These are phyloP conservation scores for Microctenopoma lineatum DNA, from an alignment of 2,797 vertebrate species.

Conservation along the genomic window DNA sequence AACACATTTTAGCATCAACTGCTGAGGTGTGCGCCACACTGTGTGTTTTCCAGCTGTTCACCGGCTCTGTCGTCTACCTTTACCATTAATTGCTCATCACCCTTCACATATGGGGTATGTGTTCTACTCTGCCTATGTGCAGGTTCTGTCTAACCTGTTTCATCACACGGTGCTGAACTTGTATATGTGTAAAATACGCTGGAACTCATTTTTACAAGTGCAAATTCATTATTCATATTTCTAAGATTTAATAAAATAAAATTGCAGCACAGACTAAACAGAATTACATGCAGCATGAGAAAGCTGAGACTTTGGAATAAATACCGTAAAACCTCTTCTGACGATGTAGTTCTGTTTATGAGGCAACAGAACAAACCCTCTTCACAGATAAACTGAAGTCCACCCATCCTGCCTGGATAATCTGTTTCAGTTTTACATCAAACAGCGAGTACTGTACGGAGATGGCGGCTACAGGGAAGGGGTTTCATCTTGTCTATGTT, in stretches of 20 bases:
- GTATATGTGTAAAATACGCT: not conserved
- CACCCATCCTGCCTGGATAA: not conserved
- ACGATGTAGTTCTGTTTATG: not conserved
- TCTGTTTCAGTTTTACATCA: not conserved
- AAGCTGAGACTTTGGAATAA: not conserved
- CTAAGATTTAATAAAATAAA: not conserved
- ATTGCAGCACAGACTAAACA: conserved; percentile 1
- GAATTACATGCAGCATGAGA: not conserved
- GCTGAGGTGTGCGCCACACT: too few relatives aligned
- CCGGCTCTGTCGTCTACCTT: not conserved
- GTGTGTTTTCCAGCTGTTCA: conserved; percentile 41
- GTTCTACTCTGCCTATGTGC: too few relatives aligned
- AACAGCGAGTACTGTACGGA: not conserved
- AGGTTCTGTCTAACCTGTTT: not conserved
- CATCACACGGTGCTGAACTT: not conserved
- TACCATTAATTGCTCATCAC: conserved; percentile 4
- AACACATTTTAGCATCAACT: too few relatives aligned
- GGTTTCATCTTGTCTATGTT: conserved; percentile 6
- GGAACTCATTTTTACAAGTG: not conserved
- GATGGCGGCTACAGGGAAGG: conserved; percentile 4
- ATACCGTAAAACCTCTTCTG: not conserved
- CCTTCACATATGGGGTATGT: conserved; percentile 27
- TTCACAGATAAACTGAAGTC: not conserved
- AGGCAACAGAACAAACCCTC: conserved; percentile 5
- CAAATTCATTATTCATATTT: not conserved